Base-by-base conservation (phyloP, 2,797 vertebrate genomes). In the Oreortyx pictus region DNA sequence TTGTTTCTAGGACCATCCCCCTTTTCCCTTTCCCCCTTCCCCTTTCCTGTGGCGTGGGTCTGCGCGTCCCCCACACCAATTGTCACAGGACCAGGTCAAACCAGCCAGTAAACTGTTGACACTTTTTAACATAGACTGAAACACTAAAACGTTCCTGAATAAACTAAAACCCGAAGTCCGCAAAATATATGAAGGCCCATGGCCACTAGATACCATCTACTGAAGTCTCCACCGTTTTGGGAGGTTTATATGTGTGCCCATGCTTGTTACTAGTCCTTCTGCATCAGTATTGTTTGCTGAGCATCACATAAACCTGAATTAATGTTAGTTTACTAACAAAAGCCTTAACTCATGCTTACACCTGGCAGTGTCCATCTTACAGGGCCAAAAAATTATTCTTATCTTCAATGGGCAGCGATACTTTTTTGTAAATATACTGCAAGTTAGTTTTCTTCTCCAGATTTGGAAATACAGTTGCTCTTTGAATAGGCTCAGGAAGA, bases 201-300 rank as follows among this genome's bases (percentile, higher is more conserved):
- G 16, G 66, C 18, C 4, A 19, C 16, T 11, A 33, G 5, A 17
- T 47, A 44, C 10, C 1, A 47, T 41, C 6, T 76, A 17, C 39
- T 73, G 18, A 47, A 57, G 25, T 68, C 31, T 62, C 3, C 10
- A 68, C 4, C 7, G 18, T 2, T 13, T 65, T 62, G 49, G 7
- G 11, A 14, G 18, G 52, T 59, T 62, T 41, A 6, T 46, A 46
- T 9, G 4, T 3, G 1, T 25, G 35, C 5, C 43, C 1, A 0
- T 20, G 22, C 6, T 79, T 94, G 56, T 64, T 66, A 76, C 3
- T 19, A 35, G 6, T 39, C 14, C 7, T 60, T 64, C 5, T 41
- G 6, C 17, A 56, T 73, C 59, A 81, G 6, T 56, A 13, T 22
- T 24, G 14, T 54, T 50, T 72, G 9, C 25, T 72, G 46, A 20